Base-by-base conservation (phyloP, 2,888 invertebrate species). In the Drosophila nr. perissopoda region DNA sequence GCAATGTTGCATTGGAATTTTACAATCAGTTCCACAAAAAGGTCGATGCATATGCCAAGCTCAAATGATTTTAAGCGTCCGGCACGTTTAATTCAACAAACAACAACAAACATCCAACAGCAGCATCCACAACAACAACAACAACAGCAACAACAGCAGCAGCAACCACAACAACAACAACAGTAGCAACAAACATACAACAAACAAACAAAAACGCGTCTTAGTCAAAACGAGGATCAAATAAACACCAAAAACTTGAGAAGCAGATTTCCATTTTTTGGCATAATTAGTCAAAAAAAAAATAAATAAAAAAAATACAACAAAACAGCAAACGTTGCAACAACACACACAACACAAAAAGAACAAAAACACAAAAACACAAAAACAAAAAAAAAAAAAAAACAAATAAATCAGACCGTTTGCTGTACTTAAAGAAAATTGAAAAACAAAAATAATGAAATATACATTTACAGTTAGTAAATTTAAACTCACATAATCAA, bases 21-120 rank as follows among this genome's bases (percentile, higher is more conserved):
- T 96, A 95, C 91, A 95, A 95, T 89, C 96, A 96, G 95, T 94
- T 96, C 81, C 95, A 96, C 92, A 94, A 97, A 93, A 96, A 98
- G 94, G 95, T 97, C 42, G 95, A 96, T 92, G 94, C 95, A 38
- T 95, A 96, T 91, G 96, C 96, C 13, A 95, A 96, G 93, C 95
- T 95, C 93, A 95, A 96, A 90, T 96, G 95, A 95, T 93, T 93
- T 83, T 86, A 87, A 90, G 79, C 90, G 89, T 88, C 89, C 36
- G 87, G 87, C 52, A 87, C 87, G 90, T 73, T 80, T 82, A 82
- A 58, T 54, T 46, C 58, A 77, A 54, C 58, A 64, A 53, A 13
- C 31, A 46, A n/a, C 40, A 42, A 8, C 18, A 33, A 33, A 33
- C 33, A 33, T 16, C 1, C 11, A 65, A 21, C 56, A 65, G 13